Evolutionary conservation across 2,888 invertebrate species (phyloP).

Genomic region (Exocentrus adspersus): DNA sequence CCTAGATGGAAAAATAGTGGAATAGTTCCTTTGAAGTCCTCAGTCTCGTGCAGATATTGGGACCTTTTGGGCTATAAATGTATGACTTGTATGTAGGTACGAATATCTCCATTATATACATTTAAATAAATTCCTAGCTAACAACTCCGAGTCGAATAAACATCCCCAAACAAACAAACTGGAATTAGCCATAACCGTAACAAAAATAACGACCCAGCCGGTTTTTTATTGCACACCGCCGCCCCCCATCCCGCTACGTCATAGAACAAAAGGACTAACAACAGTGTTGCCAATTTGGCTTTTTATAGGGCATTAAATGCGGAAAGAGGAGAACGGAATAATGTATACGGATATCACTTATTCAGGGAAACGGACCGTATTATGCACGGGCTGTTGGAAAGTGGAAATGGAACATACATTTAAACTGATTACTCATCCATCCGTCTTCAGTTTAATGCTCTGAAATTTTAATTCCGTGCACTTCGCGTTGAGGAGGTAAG

Average conservation of each 20-base stretch:
- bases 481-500: not conserved
- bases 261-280: constrained; percentile 15
- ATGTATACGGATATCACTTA: constrained; percentile 12
- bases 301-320: constrained; percentile 10
- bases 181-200: constrained; percentile 23
- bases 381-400: not conserved
- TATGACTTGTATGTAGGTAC: too few relatives aligned
- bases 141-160: too few relatives aligned
- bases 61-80: too few relatives aligned
- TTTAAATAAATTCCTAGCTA: too few relatives aligned
- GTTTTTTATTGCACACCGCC: constrained; percentile 25
- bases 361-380: constrained; percentile 1
- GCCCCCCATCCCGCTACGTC: not conserved
- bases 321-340: constrained; percentile 1
- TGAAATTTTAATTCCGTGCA: not conserved
- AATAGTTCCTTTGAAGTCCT: too few relatives aligned
- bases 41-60: too few relatives aligned
- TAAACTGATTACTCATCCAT: not conserved
- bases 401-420: not conserved
- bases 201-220: constrained; percentile 22
- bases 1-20: too few relatives aligned
- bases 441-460: not conserved
- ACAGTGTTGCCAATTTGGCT: constrained; percentile 20
- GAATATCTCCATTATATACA: too few relatives aligned
- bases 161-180: constrained; percentile 1